A percentile compares a stretch with the other conserved stretches of the same genome.
Evolutionary conservation across 2,113 vertebrate genomes (phyloP).

Genomic region (Leucosticte australis): DNA sequence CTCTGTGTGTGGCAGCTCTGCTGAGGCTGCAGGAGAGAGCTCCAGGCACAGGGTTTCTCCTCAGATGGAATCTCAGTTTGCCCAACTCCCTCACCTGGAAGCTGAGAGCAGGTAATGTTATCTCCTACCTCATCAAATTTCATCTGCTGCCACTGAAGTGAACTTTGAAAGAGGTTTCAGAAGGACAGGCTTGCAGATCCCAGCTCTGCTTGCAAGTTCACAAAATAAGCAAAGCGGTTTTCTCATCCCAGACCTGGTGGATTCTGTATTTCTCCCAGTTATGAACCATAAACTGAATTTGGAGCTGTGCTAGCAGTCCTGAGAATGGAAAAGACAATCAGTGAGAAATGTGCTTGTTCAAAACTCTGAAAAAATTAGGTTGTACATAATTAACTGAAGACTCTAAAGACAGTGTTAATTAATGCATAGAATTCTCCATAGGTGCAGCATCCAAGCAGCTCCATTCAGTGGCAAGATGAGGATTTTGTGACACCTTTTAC

Average conservation of each 20-base stretch:
- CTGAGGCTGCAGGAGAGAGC: neutral
- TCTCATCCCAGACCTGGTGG: neutral
- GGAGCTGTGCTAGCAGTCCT: neutral
- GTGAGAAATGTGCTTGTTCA: neutral
- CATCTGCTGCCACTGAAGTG: neutral
- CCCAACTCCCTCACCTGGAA: constrained; percentile 8
- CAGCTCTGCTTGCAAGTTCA: neutral
- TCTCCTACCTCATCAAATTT: constrained; percentile 2
- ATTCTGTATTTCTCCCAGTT: neutral
- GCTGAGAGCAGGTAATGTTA: neutral
- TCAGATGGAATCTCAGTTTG: constrained; percentile 20
- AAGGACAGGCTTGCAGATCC: neutral
- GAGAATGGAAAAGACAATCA: neutral
- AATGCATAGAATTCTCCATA: constrained; percentile 17
- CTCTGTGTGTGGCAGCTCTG: neutral
- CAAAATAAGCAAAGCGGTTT: neutral
- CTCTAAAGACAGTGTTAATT: neutral
- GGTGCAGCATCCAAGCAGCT: neutral
- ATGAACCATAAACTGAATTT: neutral
- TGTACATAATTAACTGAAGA: constrained; percentile 15
- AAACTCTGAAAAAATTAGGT: neutral
- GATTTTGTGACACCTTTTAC: neutral
- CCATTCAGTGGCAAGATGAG: neutral
- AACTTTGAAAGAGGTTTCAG: neutral
- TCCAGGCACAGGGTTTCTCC: neutral